Evolutionary conservation across 2,797 vertebrate genomes (phyloP), one percentile per base, ranked within the genome.

Genomic region (Urophycis tenuis): DNA sequence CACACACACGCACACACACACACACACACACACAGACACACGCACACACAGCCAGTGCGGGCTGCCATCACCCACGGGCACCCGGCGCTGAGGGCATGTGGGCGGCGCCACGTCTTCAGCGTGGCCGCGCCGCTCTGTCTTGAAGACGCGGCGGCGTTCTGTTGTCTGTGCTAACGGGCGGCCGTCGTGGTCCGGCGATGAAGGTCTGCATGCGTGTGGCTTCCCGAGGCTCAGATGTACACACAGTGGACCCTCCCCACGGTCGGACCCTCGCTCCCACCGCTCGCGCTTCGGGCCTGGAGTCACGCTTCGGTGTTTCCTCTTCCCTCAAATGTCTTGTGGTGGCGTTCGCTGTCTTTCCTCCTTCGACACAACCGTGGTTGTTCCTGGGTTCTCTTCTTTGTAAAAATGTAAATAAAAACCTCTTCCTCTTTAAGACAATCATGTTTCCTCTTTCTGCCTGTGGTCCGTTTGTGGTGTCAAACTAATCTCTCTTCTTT

Each of bases 401-500:
- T 25, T 60, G 22, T 60, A 4, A 25, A n/a, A 25, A 60, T 5
- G 15, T 41, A 12, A 41, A 12, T 39, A 39, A 39, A 60, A 60
- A n/a, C 19, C 53, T 25, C 15, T 60, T 2, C 53, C 15, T 22
- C 11, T 49, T 49, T 19, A 32, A 32, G 53, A 75, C 73, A 67
- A 39, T 72, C 30, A 69, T 79, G 77, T 81, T 80, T 31, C 77
- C 81, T 70, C 74, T 80, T 82, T 78, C 72, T 69, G 70, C 75
- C 71, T 79, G 72, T 60, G 22, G 49, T 60, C 22, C 49, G 19
- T 60, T 60, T 60, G 53, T 80, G 81, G 75, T 81, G 77, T 83
- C 34, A 81, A 81, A 73, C 64, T 82, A 84, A 87, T 80, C 74
- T 75, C 80, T 83, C 60, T 79, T 60, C 73, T 77, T 80, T 45